These are phyloP conservation scores for Thermophis baileyi DNA, from an alignment of 2,113 vertebrate species.

Conservation along the genomic window DNA sequence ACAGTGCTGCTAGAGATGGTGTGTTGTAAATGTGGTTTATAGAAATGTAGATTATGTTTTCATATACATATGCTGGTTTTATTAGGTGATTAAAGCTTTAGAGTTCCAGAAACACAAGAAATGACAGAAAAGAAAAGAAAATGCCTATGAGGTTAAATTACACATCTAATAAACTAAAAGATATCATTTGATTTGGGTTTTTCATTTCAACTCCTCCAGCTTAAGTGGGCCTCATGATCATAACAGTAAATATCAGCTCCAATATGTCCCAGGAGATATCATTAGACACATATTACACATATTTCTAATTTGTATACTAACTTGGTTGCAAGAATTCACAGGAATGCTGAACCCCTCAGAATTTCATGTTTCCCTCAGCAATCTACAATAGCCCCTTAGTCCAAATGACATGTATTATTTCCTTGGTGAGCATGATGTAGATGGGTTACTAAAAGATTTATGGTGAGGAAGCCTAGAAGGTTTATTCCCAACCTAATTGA, in stretches of 20 bases:
- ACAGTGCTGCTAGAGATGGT: constrained; percentile 58
- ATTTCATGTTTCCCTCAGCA: constrained; percentile 77
- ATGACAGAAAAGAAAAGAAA: constrained; percentile 69
- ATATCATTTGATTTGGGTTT: constrained; percentile 66
- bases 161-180: constrained; percentile 71
- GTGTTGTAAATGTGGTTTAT: constrained; percentile 72
- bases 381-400: constrained; percentile 71
- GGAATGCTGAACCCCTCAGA: constrained; percentile 75
- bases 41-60: constrained; percentile 66
- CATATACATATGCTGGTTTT: constrained; percentile 63
- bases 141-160: constrained; percentile 73
- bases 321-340: constrained; percentile 65
- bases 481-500: constrained; percentile 77
- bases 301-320: constrained; percentile 79
- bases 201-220: constrained; percentile 73
- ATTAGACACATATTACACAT: constrained; percentile 77
- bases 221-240: constrained; percentile 71
- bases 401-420: constrained; percentile 79
- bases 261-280: constrained; percentile 75
- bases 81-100: constrained; percentile 64
- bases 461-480: constrained; percentile 65
- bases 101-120: constrained; percentile 69
- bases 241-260: constrained; percentile 71
- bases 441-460: constrained; percentile 73
- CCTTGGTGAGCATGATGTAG: constrained; percentile 69